Base-by-base conservation (phyloP, 2,797 vertebrate genomes). In the Muraenolepis orangiensis region DNA sequence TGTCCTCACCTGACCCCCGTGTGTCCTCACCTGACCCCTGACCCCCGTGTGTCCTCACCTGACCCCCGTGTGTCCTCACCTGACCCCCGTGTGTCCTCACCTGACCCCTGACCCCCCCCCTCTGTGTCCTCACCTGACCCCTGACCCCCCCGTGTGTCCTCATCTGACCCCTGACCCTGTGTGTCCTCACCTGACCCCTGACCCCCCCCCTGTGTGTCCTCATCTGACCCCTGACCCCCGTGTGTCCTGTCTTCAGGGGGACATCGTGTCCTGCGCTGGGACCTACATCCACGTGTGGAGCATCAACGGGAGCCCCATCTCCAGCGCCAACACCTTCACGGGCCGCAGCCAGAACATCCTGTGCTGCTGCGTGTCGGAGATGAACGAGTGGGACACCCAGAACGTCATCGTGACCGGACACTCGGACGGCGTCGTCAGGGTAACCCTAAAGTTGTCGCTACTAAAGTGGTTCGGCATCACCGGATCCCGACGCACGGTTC, bases 301-400 rank as follows among this genome's bases (percentile, higher is more conserved):
- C 91, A 99, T 99, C 51, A 99, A 99, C 0, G 98, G 98, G 80
- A 98, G 94, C 85, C 98, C 98, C 2, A 90, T 98, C 0, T 95
- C 97, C 84, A 99, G 97, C 1, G 96, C 96, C 3, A 99, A 98
- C 92, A 99, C 98, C 0, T 99, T 99, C 92, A 98, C 98, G 0
- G 98, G 98, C 6, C 93, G 96, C 79, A 98, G 96, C 86, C 97
- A 99, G 90, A 97, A 97, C 78, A 99, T 99, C 42, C 81, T 96
- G 75, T 99, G 98, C 90, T 98, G 97, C 90, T 98, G 97, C 69
- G 93, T 99, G 80, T 99, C 98, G 0, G 98, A 99, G 92, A 99
- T 99, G 97, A 98, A 98, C 0, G 98, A 99, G 76, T 99, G 98
- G 98, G 98, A 99, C 88, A 99, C 96, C 0, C 98, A 99, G 93